Percentiles rank a stretch among this genome's conserved stretches.
Evolutionary conservation across 92 coral and sea anemone genomes (phyloP).

Genomic region (Epizoanthus illoricatus): DNA sequence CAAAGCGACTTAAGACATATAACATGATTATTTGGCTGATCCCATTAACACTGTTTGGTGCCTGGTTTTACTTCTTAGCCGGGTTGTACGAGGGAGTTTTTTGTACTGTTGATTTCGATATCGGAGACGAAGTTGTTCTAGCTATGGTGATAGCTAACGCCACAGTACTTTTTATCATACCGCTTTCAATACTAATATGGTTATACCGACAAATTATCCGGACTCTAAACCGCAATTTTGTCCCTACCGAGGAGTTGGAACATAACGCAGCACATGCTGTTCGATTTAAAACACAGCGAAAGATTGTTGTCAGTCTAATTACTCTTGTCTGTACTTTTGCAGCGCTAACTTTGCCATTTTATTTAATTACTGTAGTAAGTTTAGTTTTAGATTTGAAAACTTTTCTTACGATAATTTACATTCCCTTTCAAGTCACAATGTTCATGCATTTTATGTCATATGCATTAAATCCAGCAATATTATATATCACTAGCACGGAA

Average conservation of each 20-base stretch:
- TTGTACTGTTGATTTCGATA: too few species aligned
- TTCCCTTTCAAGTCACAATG: background rate
- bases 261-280: background rate
- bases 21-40: too few species aligned
- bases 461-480: background rate
- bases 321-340: background rate
- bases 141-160: background rate
- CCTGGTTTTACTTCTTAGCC: too few species aligned
- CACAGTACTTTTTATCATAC: background rate
- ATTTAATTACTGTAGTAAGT: background rate
- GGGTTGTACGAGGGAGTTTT: too few species aligned
- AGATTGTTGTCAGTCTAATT: background rate
- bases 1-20: too few species aligned
- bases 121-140: too few species aligned
- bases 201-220: background rate
- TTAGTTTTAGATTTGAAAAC: background rate
- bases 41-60: too few species aligned
- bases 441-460: background rate
- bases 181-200: background rate
- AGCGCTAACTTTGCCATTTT: background rate
- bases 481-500: slow-evolving; percentile 9
- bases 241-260: background rate
- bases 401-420: background rate
- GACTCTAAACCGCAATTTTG: background rate
- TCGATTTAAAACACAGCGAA: slow-evolving; percentile 7